Evolutionary conservation across 2,797 vertebrate genomes (phyloP).

Genomic region (Ciconia nigra): DNA sequence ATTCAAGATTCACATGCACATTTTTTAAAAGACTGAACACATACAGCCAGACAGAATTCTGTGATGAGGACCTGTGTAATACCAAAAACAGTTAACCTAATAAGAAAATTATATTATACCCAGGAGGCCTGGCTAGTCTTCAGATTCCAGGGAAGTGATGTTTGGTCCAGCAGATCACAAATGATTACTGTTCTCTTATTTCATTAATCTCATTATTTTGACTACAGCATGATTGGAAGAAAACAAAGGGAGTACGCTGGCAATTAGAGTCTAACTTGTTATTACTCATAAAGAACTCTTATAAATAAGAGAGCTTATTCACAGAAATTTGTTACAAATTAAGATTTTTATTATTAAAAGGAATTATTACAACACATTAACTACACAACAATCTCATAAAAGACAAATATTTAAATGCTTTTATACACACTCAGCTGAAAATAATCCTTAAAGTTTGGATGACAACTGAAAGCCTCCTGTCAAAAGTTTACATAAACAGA

Average conservation of each 20-base stretch:
- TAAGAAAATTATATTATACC: not conserved
- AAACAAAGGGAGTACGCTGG: not conserved
- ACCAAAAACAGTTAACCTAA: not conserved
- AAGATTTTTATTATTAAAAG: not conserved
- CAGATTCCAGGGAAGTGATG: constrained; percentile 9
- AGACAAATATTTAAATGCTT: not conserved
- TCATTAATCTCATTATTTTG: constrained; percentile 36
- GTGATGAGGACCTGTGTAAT: not conserved
- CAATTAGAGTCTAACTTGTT: not conserved
- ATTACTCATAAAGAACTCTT: not conserved
- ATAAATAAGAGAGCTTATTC: not conserved
- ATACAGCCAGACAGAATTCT: not conserved
- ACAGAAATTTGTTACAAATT: not conserved
- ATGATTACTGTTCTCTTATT: not conserved
- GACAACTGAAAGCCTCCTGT: not conserved
- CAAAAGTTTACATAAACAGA: not conserved
- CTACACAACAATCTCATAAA: not conserved
- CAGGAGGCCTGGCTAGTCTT: not conserved
- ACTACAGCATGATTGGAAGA: not conserved
- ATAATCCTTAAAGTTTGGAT: not conserved
- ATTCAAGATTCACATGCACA: not conserved
- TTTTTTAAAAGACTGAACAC: not conserved
- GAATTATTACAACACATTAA: not conserved
- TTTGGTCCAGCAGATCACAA: not conserved
- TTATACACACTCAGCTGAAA: not conserved